Evolutionary conservation across 2,113 vertebrate species (phyloP).

Genomic region (Pycnonotus jocosus): DNA sequence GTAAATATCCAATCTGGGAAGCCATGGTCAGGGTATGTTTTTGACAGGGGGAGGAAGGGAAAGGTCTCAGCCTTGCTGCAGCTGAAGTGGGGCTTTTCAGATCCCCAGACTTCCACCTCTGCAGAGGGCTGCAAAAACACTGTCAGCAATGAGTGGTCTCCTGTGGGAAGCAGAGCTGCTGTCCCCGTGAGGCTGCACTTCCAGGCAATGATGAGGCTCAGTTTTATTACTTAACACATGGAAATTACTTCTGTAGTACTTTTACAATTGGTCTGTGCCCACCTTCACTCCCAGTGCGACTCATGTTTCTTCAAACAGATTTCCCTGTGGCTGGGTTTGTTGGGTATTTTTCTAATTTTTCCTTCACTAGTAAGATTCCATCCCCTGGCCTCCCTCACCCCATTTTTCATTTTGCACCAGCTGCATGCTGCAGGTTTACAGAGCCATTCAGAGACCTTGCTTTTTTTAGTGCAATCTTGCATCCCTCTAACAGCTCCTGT

Average conservation of each 20-base stretch:
- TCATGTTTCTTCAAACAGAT: neutral
- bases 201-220: neutral
- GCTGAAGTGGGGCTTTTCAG: neutral
- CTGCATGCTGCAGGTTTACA: neutral
- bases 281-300: neutral
- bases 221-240: neutral
- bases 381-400: accelerated
- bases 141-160: accelerated
- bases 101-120: neutral
- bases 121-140: neutral
- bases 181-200: accelerated
- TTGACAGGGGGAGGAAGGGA: neutral
- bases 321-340: neutral
- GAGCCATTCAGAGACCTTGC: neutral
- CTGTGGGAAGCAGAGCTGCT: neutral
- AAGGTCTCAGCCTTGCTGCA: neutral
- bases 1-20: neutral
- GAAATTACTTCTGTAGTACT: neutral
- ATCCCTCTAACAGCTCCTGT: neutral
- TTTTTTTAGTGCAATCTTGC: neutral
- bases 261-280: neutral
- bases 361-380: neutral
- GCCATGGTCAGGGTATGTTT: neutral
- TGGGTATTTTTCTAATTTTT: neutral
- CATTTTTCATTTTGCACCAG: neutral